Evolutionary conservation across 2,113 vertebrate genomes (phyloP).

Genomic region (Toxostoma redivivum): DNA sequence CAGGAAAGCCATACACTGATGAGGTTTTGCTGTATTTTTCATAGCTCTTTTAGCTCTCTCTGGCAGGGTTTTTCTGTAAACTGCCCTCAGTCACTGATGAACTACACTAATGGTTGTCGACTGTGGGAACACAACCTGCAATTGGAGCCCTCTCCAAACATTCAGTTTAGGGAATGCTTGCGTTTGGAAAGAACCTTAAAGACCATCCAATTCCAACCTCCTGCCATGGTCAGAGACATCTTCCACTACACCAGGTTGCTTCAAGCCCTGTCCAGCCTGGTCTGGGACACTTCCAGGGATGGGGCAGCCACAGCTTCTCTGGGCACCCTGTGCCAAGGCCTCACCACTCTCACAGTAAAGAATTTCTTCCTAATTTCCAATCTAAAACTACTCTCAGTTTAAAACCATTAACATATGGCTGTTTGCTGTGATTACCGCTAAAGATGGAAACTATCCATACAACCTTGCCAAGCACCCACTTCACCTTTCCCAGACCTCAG

Average conservation of each 20-base stretch:
- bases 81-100: not conserved
- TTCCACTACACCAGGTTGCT: not conserved
- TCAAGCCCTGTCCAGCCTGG: not conserved
- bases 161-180: not conserved
- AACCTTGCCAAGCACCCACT: not conserved
- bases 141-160: not conserved
- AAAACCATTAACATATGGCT: not conserved
- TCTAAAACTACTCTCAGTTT: not conserved
- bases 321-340: not conserved
- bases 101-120: not conserved
- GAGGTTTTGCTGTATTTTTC: not conserved
- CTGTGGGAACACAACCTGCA: not conserved
- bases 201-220: not conserved
- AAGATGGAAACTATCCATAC: not conserved
- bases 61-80: not conserved
- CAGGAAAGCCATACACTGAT: not conserved
- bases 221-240: not conserved
- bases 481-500: not conserved
- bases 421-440: not conserved
- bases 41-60: not conserved
- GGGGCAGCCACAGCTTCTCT: not conserved
- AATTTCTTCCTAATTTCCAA: not conserved
- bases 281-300: not conserved
- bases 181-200: not conserved
- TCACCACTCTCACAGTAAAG: accelerated